phyloP scores from a whole-genome alignment of 2,797 vertebrate species.

The Galago senegalensis region DNA sequence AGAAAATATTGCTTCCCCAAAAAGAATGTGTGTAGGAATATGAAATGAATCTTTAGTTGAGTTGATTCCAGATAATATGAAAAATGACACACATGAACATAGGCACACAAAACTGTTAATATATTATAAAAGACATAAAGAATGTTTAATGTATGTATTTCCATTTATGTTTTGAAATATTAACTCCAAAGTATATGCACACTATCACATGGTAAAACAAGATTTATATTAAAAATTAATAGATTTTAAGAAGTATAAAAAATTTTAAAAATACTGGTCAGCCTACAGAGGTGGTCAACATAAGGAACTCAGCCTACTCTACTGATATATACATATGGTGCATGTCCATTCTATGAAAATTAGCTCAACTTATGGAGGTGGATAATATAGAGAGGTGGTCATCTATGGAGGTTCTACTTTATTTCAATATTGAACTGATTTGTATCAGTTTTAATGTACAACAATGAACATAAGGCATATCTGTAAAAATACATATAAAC shows the following conservation, averaged over 20 bases:
- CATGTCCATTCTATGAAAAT: too few relatives aligned
- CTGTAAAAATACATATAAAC: neutral
- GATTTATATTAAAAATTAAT: conserved; percentile 8
- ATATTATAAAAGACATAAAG: neutral
- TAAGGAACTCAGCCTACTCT: too few relatives aligned
- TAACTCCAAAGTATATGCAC: neutral
- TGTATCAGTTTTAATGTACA: neutral
- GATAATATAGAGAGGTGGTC: too few relatives aligned
- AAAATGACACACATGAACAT: neutral
- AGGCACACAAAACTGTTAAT: neutral
- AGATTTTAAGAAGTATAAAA: neutral
- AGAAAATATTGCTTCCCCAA: neutral
- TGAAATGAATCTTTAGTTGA: neutral
- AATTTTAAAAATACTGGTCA: too few relatives aligned
- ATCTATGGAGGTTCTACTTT: too few relatives aligned
- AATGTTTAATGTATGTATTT: neutral
- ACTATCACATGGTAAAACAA: neutral
- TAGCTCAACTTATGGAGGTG: too few relatives aligned
- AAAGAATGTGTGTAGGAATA: neutral
- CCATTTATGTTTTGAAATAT: neutral
- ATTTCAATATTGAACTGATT: neutral
- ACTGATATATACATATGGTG: too few relatives aligned
- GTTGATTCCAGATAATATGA: neutral
- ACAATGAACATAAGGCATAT: neutral
- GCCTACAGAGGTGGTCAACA: too few relatives aligned